Base-by-base conservation (phyloP, 1,140 invertebrate genomes). In the Formica selysi region DNA sequence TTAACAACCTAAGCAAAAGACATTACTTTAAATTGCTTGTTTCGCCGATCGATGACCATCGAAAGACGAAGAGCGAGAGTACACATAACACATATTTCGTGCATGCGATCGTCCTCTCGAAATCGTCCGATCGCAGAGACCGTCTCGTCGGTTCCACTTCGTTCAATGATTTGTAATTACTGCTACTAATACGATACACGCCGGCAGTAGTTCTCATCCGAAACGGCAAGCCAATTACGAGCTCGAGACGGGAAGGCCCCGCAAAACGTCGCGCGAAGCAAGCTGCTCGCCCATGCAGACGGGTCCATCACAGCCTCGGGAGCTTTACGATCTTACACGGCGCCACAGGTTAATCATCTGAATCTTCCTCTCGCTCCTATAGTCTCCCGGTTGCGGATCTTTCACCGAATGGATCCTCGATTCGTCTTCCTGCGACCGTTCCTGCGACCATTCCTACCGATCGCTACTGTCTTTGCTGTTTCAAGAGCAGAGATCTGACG, bases 151-250 rank as follows among this genome's bases (percentile, higher is more conserved):
- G 57, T 85, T 89, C 70, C 74, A 54, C 74, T 87, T 90, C 65
- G 86, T 89, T 79, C 88, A 85, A 76, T 92, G 91, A 92, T 93
- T 93, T 93, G 92, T 93, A 93, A 93, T 93, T 93, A 92, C 89
- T 85, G 89, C 79, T 80, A 44, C 68, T 90, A 92, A 92, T 91
- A 89, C 74, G 91, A 90, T 92, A 90, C 74, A 90, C 67, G 61
- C 29, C 57, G 38, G 22, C 85, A 87, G 88, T 64, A 85, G 80
- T 74, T 91, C 76, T 85, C 91, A 89, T 81, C 26, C 48, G 51
- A 85, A 85, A 70, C 44, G 11, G 51, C 68, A 11, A 38, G 41
- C 36, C 51, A 67, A 79, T 84, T 74, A 76, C 29, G 8, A 6
- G 32, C 13, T 7, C 41, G 71, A 68, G 71, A 91, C 86, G 91